Percentiles rank a stretch among this genome's conserved stretches.
Evolutionary conservation across 2,113 vertebrate species (phyloP).

Genomic region (Nothoprocta pentlandii): DNA sequence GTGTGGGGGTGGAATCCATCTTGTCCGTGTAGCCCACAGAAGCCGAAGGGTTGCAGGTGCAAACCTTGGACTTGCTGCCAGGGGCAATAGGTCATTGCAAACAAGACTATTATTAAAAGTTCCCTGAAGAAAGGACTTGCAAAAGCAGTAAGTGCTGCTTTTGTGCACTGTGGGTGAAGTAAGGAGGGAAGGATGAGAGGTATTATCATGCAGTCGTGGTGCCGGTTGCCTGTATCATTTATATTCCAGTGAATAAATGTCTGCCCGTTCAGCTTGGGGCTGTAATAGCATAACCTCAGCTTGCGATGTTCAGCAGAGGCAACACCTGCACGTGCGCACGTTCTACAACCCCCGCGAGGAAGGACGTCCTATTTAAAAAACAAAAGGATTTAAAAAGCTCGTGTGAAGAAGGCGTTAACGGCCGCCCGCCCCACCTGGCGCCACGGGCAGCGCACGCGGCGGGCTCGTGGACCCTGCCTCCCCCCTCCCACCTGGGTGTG

Average conservation of each 20-base stretch:
- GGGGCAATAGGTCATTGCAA: background rate
- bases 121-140: background rate
- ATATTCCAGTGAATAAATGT: background rate
- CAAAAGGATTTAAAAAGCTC: no score
- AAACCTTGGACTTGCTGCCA: background rate
- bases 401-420: no score
- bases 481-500: no score
- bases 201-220: background rate
- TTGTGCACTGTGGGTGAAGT: background rate
- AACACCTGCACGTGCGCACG: background rate
- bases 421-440: no score
- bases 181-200: background rate
- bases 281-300: background rate
- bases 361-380: background rate
- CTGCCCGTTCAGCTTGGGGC: background rate
- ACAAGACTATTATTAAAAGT: background rate
- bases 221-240: background rate
- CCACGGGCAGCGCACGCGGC: rapidly evolving
- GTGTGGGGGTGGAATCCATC: background rate
- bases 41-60: background rate
- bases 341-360: background rate
- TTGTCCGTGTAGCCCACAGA: background rate
- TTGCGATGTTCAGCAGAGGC: background rate
- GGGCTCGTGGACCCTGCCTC: rapidly evolving
- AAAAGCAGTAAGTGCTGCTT: background rate